Percentiles rank a stretch among this genome's conserved stretches.
phyloP scores from a whole-genome alignment of 2,113 vertebrate species.

The Cochlearius cochlearius region DNA sequence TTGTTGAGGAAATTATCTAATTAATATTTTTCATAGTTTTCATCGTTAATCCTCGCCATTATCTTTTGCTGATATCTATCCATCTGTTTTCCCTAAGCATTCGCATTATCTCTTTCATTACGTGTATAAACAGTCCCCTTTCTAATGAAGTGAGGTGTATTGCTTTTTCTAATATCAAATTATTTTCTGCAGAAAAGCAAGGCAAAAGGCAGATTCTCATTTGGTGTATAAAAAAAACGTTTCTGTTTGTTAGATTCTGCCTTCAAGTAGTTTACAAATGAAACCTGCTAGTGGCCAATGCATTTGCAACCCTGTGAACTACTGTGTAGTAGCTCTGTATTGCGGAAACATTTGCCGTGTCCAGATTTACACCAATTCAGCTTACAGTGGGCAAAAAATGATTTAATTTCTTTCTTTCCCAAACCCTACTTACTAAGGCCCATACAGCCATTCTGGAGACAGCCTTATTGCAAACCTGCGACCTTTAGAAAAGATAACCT shows the following conservation, averaged over 20 bases:
- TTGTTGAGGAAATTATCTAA: slow-evolving; percentile 34
- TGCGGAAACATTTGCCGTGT: background rate
- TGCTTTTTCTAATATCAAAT: background rate
- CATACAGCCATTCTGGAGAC: background rate
- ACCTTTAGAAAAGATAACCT: background rate
- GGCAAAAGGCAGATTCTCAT: background rate
- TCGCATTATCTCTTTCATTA: background rate
- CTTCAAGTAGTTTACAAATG: background rate
- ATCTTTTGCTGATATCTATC: background rate
- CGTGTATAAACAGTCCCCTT: background rate
- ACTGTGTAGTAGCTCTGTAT: background rate
- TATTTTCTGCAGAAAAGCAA: background rate
- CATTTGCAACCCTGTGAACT: background rate
- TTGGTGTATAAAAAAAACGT: background rate
- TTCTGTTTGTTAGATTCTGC: background rate
- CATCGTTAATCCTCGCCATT: background rate
- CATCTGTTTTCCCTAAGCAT: slow-evolving; percentile 22
- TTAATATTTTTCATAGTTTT: slow-evolving; percentile 49
- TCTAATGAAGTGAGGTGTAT: background rate
- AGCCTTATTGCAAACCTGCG: background rate
- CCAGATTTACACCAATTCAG: background rate
- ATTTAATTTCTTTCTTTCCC: background rate
- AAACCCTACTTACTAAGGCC: background rate
- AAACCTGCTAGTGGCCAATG: background rate
- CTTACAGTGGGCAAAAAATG: background rate